Conservation (phyloP, 2,113 vertebrate genomes). For the Stigmatopora argus region DNA sequence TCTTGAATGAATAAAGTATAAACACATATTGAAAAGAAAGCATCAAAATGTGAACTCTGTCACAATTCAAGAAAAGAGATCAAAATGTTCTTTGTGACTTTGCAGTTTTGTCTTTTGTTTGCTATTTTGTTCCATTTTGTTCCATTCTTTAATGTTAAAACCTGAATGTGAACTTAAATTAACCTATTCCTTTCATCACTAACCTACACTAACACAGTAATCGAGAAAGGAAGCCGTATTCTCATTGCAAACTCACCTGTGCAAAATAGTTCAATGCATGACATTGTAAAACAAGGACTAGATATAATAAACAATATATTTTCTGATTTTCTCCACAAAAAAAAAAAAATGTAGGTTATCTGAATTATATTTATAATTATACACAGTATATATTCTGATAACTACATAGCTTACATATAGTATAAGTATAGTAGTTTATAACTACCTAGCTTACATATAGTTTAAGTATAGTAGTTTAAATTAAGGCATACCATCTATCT, state of each 20-base stretch:
- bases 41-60: constrained; percentile 20
- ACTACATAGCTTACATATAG: too few relatives aligned
- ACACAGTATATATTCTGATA: too few relatives aligned
- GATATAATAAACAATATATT: neutral
- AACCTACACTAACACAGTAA: neutral
- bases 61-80: constrained; percentile 3
- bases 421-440: too few relatives aligned
- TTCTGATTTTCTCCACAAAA: neutral
- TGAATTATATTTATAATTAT: neutral
- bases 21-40: constrained; percentile 46
- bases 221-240: neutral
- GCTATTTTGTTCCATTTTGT: neutral
- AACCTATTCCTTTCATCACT: too few relatives aligned
- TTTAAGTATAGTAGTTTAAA: too few relatives aligned
- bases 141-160: neutral
- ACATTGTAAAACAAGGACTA: neutral
- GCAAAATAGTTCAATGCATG: neutral
- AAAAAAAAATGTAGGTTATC: neutral
- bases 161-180: neutral
- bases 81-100: neutral
- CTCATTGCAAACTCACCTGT: too few relatives aligned
- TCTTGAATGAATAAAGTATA: constrained; percentile 70
- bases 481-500: too few relatives aligned
- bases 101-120: neutral
- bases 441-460: too few relatives aligned